Percentiles rank a stretch among this genome's conserved stretches.
Evolutionary conservation across 2,797 vertebrate genomes (phyloP).

Genomic region (Hippocampus kuda): DNA sequence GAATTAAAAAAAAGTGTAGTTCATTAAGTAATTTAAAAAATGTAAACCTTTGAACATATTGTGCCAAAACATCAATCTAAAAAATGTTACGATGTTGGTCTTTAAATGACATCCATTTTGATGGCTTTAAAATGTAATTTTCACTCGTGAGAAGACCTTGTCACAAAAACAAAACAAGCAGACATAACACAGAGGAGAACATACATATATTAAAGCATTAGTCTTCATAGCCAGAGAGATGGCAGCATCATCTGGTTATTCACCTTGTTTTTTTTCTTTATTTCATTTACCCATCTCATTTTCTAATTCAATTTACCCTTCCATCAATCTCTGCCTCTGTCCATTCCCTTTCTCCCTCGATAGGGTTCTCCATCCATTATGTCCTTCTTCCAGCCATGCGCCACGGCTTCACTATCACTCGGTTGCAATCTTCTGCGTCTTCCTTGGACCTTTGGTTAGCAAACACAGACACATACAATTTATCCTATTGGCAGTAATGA

Average conservation of each 20-base stretch:
- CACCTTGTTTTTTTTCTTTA: slow-evolving; percentile 12
- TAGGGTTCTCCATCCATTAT: background rate
- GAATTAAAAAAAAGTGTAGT: no score
- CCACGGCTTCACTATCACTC: slow-evolving; percentile 3
- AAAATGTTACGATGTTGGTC: no score
- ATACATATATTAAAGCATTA: slow-evolving; percentile 12
- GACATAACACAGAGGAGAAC: slow-evolving; percentile 5
- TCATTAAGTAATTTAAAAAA: no score
- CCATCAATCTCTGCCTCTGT: slow-evolving; percentile 19
- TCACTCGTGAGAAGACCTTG: background rate
- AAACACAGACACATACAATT: no score
- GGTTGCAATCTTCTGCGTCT: background rate
- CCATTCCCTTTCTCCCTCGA: background rate
- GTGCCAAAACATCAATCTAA: no score
- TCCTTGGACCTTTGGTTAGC: no score
- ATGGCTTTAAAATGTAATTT: no score
- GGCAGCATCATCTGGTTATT: slow-evolving; percentile 27
- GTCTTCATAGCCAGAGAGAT: slow-evolving; percentile 15
- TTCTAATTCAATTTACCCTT: slow-evolving; percentile 23
- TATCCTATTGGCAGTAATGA: no score
- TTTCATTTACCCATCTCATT: slow-evolving; percentile 2
- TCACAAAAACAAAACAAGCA: background rate
- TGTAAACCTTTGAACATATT: no score
- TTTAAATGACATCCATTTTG: no score
- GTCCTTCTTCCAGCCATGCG: slow-evolving; percentile 1